Percentiles rank a stretch among this genome's conserved stretches.
Evolutionary conservation across 2,797 vertebrate genomes (phyloP).

Genomic region (Acrossocheilus wenchowensis): DNA sequence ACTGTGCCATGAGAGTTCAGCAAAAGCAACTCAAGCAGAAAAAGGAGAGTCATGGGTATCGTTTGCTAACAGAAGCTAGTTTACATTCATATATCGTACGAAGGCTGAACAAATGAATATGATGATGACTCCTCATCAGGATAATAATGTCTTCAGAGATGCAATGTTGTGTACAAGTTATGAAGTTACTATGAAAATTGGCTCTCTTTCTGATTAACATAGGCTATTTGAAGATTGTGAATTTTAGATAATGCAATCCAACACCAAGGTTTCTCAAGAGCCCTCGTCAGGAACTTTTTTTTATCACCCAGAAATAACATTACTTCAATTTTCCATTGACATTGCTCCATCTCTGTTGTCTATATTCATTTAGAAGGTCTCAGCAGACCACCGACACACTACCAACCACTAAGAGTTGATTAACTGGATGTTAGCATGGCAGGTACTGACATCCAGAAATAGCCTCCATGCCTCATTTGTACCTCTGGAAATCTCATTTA

Average conservation of each 20-base stretch:
- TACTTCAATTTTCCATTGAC: background rate
- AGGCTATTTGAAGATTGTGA: background rate
- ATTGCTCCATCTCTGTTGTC: background rate
- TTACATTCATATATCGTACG: background rate
- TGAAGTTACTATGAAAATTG: background rate
- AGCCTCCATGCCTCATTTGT: slow-evolving; percentile 1
- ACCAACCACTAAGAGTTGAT: background rate
- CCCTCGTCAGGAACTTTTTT: background rate
- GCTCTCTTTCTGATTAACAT: background rate
- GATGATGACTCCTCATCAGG: background rate
- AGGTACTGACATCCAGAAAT: slow-evolving; percentile 18
- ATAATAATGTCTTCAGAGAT: slow-evolving; percentile 24
- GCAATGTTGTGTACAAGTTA: background rate
- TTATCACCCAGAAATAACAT: background rate
- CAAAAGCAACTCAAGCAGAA: background rate
- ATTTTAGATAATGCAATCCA: background rate
- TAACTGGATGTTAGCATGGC: background rate
- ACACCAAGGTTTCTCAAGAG: background rate
- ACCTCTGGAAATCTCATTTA: background rate
- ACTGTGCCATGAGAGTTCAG: slow-evolving; percentile 11
- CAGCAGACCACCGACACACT: background rate
- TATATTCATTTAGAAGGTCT: background rate
- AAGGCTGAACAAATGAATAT: slow-evolving; percentile 18
- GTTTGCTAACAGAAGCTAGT: slow-evolving; percentile 1
- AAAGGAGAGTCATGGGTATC: background rate